Conservation (phyloP, 2,888 invertebrate species). For the Spicauda simplicius region DNA sequence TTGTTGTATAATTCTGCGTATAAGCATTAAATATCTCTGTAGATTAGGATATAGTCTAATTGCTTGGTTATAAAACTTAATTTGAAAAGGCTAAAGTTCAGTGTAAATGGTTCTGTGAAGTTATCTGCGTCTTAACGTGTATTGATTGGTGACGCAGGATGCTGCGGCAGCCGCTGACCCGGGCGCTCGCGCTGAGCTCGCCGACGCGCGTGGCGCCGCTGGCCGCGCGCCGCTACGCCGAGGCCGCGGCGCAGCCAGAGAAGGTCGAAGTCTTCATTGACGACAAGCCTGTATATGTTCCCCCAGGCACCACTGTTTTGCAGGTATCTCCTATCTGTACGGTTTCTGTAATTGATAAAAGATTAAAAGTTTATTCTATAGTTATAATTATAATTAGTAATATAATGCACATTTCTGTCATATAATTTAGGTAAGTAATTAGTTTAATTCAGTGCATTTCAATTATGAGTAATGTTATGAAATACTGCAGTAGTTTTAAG, state of each 20-base stretch:
- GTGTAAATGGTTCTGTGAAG: not conserved
- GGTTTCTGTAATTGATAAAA: not conserved
- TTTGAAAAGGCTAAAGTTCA: not conserved
- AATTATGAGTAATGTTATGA: too few species aligned
- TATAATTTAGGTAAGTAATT: too few species aligned
- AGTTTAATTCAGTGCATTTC: too few species aligned
- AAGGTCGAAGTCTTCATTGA: constrained; percentile 98
- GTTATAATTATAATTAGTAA: too few species aligned
- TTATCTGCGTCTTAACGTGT: constrained; percentile 40
- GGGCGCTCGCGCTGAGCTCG: constrained; percentile 85
- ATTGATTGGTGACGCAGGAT: constrained; percentile 75
- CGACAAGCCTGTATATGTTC: constrained; percentile 96
- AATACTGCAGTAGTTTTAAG: too few species aligned
- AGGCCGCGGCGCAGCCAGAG: constrained; percentile 85
- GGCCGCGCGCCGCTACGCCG: constrained; percentile 76
- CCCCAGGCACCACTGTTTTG: constrained; percentile 98
- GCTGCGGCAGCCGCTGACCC: constrained; percentile 90
- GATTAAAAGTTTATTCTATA: too few species aligned
- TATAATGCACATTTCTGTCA: too few species aligned
- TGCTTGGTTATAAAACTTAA: not conserved
- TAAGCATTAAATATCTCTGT: constrained; percentile 1
- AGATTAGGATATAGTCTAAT: not conserved
- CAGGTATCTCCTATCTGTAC: constrained; percentile 86
- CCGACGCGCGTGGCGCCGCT: constrained; percentile 70
- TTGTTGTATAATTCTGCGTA: constrained; percentile 41